Evolutionary conservation across 2,797 vertebrate genomes (phyloP).

Genomic region (Lepilemur ruficaudatus): DNA sequence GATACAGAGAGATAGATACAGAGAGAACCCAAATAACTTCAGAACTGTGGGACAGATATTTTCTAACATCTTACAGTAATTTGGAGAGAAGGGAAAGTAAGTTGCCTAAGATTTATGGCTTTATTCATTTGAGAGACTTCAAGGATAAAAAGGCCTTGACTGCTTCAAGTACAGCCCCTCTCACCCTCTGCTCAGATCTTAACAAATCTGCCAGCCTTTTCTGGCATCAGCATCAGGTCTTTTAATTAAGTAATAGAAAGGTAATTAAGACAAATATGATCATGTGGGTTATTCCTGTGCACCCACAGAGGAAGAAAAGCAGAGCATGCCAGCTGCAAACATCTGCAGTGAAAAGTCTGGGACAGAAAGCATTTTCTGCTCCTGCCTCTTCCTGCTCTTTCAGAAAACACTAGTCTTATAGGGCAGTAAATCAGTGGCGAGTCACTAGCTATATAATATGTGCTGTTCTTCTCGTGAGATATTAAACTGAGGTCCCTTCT

Average conservation of each 20-base stretch:
- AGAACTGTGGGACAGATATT: background rate
- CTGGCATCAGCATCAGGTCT: conserved; percentile 42
- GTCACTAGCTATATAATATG: background rate
- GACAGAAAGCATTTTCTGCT: conserved; percentile 3
- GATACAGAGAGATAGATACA: background rate
- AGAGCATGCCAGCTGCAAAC: conserved; percentile 41
- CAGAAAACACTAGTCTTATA: background rate
- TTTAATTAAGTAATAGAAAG: conserved; percentile 62
- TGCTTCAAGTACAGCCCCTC: background rate
- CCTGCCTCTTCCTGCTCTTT: background rate
- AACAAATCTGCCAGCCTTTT: conserved; percentile 23
- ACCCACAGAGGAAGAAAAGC: conserved; percentile 5
- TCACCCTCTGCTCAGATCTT: conserved; percentile 39
- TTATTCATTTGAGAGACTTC: conserved; percentile 35
- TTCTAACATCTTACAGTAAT: conserved; percentile 12
- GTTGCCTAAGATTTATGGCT: conserved; percentile 37
- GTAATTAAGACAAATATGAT: conserved; percentile 49
- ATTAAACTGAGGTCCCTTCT: conserved; percentile 4
- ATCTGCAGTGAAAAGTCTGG: conserved; percentile 37
- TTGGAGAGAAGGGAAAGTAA: background rate
- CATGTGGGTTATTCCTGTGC: conserved; percentile 9
- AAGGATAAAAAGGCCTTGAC: conserved; percentile 40
- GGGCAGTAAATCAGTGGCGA: conserved; percentile 35
- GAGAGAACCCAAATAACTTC: background rate
- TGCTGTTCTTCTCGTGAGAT: conserved; percentile 30